Conservation (phyloP, 2,797 vertebrate species). For the Adelosebastes latens region DNA sequence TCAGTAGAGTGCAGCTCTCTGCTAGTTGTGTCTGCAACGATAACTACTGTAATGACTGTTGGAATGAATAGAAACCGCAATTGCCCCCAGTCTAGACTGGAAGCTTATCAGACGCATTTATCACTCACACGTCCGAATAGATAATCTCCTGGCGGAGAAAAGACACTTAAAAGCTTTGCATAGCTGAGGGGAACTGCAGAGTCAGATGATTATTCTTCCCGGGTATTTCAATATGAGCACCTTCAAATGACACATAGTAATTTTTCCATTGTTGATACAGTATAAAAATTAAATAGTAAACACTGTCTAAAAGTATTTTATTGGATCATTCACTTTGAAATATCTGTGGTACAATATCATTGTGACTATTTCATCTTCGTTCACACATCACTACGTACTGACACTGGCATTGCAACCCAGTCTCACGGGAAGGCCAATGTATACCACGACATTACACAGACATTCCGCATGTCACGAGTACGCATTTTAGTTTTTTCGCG, state of each 20-base stretch:
- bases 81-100: not conserved
- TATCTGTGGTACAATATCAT: not conserved
- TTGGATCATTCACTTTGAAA: not conserved
- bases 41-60: not conserved
- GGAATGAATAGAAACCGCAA: not conserved
- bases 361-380: not conserved
- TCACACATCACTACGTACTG: not conserved
- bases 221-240: not conserved
- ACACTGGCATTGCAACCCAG: no score
- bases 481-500: no score
- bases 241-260: not conserved
- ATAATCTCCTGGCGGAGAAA: not conserved
- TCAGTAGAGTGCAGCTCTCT: not conserved
- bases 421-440: no score
- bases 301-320: not conserved
- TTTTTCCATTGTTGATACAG: not conserved
- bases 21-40: not conserved
- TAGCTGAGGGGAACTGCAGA: not conserved
- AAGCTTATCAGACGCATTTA: not conserved
- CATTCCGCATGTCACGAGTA: rapidly evolving
- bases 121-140: not conserved
- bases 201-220: not conserved
- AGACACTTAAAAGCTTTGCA: not conserved
- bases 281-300: not conserved
- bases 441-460: no score